Conservation (phyloP, 2,888 invertebrate species). For the Dryocosmus kuriphilus region DNA sequence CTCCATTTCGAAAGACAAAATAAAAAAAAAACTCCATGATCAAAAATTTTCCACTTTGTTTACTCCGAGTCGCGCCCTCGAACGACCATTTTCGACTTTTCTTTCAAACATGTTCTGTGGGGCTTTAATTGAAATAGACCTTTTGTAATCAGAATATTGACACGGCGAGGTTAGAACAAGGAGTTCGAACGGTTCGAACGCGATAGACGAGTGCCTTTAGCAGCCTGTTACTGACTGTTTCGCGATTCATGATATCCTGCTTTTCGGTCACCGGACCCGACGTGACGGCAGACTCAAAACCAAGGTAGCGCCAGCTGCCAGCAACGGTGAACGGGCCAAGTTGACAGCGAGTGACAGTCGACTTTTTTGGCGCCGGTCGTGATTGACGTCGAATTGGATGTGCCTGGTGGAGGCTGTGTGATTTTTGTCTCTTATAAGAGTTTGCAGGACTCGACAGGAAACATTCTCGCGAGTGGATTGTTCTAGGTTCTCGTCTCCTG, state of each 20-base stretch:
- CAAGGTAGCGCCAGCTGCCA: neutral
- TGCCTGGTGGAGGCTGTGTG: slow-evolving; percentile 48
- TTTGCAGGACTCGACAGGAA: neutral
- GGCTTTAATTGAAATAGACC: slow-evolving; percentile 2
- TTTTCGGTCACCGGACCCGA: neutral
- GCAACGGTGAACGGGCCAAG: slow-evolving; percentile 38
- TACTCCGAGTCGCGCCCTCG: neutral
- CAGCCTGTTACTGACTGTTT: too few species aligned
- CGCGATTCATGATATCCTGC: slow-evolving; percentile 1
- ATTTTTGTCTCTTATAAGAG: slow-evolving; percentile 23
- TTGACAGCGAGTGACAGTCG: slow-evolving; percentile 65
- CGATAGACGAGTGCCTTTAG: neutral
- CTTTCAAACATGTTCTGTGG: slow-evolving; percentile 17
- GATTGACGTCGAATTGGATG: too few species aligned
- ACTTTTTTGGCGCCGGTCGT: slow-evolving; percentile 70
- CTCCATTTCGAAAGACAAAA: neutral
- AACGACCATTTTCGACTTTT: neutral
- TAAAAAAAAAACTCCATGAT: neutral
- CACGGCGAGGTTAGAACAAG: slow-evolving; percentile 11
- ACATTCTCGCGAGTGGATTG: slow-evolving; percentile 59
- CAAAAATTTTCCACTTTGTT: slow-evolving; percentile 12
- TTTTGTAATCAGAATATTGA: neutral
- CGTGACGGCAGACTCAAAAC: slow-evolving; percentile 17
- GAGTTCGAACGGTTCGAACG: neutral
- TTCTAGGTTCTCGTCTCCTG: slow-evolving; percentile 45